Conservation (phyloP, 2,113 vertebrate species). For the Nibea albiflora region DNA sequence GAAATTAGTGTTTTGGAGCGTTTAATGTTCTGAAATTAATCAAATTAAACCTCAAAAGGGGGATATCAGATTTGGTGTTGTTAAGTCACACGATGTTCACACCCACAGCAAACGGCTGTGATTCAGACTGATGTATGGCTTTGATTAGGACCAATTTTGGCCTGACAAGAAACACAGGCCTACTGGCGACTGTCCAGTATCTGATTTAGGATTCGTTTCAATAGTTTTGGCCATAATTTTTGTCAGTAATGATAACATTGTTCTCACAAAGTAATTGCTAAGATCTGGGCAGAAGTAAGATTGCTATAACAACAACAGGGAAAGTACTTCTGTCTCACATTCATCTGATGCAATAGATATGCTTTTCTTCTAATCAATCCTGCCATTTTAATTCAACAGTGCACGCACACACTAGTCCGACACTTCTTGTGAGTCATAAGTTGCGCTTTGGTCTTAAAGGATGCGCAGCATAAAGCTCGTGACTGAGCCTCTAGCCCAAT, state of each 20-base stretch:
- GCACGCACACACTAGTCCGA: background rate
- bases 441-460: background rate
- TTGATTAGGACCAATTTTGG: constrained; percentile 19
- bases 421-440: background rate
- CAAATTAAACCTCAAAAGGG: constrained; percentile 27
- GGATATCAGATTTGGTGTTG: constrained; percentile 37
- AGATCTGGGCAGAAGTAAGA: constrained; percentile 9
- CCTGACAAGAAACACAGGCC: constrained; percentile 14
- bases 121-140: constrained; percentile 21
- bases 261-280: background rate
- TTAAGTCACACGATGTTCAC: constrained; percentile 37
- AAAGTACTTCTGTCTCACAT: background rate
- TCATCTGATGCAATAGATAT: background rate
- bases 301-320: background rate
- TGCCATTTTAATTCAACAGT: background rate
- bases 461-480: background rate
- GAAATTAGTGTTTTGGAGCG: constrained; percentile 47
- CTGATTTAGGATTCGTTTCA: background rate
- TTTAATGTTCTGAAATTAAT: constrained; percentile 38
- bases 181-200: constrained; percentile 12
- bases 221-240: constrained; percentile 3
- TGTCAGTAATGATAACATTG: background rate
- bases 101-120: constrained; percentile 7
- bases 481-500: background rate
- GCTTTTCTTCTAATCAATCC: background rate